These are phyloP conservation scores for Pyrrhia umbra DNA, from an alignment of 2,888 invertebrate genomes.

Conservation along the genomic window DNA sequence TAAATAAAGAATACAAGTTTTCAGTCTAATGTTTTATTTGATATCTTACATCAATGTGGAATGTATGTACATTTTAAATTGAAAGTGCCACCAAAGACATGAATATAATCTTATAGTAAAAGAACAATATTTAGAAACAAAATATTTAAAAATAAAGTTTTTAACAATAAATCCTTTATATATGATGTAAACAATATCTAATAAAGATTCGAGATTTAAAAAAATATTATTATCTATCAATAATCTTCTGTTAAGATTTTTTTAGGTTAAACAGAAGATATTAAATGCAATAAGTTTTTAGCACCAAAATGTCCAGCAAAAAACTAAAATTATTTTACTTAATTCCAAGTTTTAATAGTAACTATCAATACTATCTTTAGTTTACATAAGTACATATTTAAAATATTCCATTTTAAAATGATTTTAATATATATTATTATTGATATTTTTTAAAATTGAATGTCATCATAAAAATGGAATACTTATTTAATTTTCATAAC, in stretches of 20 bases:
- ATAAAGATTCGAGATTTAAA: conserved; percentile 31
- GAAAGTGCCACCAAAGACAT: conserved; percentile 19
- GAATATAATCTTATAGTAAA: conserved; percentile 12
- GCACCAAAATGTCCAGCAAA: conserved; percentile 80
- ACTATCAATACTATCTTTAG: conserved; percentile 48
- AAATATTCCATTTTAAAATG: conserved; percentile 39
- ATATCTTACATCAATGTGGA: conserved; percentile 52
- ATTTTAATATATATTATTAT: background rate
- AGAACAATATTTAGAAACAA: conserved; percentile 17
- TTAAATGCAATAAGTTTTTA: conserved; percentile 63
- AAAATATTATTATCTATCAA: conserved; percentile 31
- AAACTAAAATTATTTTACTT: conserved; percentile 44
- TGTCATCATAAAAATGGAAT: conserved; percentile 39
- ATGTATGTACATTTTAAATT: conserved; percentile 59
- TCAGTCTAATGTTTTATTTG: conserved; percentile 66
- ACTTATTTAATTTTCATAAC: conserved; percentile 7
- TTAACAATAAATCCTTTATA: conserved; percentile 13
- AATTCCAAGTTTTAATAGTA: conserved; percentile 44
- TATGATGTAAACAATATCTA: conserved; percentile 18
- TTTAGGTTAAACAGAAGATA: conserved; percentile 21
- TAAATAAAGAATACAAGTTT: conserved; percentile 65
- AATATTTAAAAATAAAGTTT: conserved; percentile 13
- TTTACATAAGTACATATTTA: conserved; percentile 44
- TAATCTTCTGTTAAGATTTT: conserved; percentile 4
- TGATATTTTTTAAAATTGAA: background rate